Evolutionary conservation across 2,113 vertebrate genomes (phyloP).

Genomic region (Progne subis): DNA sequence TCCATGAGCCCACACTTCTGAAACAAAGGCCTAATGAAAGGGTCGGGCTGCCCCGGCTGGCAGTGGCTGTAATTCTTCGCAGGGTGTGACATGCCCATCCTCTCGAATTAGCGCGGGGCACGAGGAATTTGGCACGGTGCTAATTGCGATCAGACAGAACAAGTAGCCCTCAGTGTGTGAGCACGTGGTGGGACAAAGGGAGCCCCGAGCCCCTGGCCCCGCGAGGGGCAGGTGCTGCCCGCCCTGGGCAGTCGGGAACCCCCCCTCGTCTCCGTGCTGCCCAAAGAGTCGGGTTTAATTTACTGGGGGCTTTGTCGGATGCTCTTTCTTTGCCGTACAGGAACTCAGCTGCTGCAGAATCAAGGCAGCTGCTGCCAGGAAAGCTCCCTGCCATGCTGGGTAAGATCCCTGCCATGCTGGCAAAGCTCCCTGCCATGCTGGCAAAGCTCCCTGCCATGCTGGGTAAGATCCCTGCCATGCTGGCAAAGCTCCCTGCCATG

Average conservation of each 20-base stretch:
- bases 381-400: background rate
- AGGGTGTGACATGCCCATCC: slow-evolving; percentile 69
- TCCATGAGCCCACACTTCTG: background rate
- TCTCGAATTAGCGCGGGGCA: slow-evolving; percentile 68
- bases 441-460: too few relatives aligned
- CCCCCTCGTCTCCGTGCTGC: background rate
- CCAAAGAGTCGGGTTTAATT: fast-evolving
- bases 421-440: too few relatives aligned
- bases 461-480: background rate
- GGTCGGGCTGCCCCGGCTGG: slow-evolving; percentile 5
- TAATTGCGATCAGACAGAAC: slow-evolving; percentile 73
- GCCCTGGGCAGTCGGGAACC: slow-evolving; percentile 1
- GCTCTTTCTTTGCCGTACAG: background rate
- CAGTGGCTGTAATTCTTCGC: slow-evolving; percentile 67
- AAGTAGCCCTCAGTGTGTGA: slow-evolving; percentile 71
- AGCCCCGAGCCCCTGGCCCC: background rate
- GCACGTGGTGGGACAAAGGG: slow-evolving; percentile 64
- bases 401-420: too few relatives aligned
- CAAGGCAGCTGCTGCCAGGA: background rate
- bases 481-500: too few relatives aligned
- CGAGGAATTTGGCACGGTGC: slow-evolving; percentile 71
- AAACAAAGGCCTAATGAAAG: slow-evolving; percentile 67
- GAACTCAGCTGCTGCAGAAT: background rate
- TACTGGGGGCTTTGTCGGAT: background rate
- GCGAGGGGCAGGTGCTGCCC: slow-evolving; percentile 13